A percentile compares a stretch with the other conserved stretches of the same genome.
phyloP scores from a whole-genome alignment of 2,888 invertebrate species.

The Minunthozetes semirufus region DNA sequence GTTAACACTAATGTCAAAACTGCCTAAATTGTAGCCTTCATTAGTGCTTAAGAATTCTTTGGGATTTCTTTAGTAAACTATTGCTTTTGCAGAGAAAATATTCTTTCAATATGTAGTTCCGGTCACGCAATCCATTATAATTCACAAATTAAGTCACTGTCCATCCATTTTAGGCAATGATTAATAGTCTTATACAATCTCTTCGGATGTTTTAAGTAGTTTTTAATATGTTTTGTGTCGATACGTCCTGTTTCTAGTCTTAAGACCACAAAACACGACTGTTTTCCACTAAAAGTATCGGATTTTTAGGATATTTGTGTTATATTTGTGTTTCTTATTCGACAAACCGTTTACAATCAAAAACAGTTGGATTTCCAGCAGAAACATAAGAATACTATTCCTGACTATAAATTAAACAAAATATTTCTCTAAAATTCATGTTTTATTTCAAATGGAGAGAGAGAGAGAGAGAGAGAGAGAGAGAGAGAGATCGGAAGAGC shows the following conservation, averaged over 20 bases:
- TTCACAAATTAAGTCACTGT: slow-evolving; percentile 1
- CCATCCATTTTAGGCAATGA: slow-evolving; percentile 1
- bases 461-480: no score
- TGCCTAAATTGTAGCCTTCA: neutral
- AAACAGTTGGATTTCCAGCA: neutral
- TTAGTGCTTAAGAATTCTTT: neutral
- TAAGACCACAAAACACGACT: neutral
- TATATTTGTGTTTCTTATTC: neutral
- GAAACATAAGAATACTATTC: neutral
- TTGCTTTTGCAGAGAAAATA: neutral
- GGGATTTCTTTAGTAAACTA: neutral
- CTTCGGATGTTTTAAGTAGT: neutral
- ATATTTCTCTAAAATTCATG: neutral
- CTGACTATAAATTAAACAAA: no score
- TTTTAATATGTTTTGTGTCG: neutral
- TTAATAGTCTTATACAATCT: neutral
- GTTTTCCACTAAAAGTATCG: neutral
- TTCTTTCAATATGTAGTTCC: slow-evolving; percentile 13
- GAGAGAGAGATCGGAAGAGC: no score
- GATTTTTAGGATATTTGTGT: neutral
- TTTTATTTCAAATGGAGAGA: neutral
- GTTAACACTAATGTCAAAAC: slow-evolving; percentile 8
- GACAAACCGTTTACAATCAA: neutral
- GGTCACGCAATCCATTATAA: slow-evolving; percentile 10
- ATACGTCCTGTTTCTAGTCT: neutral